These are phyloP conservation scores for Arctia plantaginis DNA, from an alignment of 2,888 invertebrate genomes.

Conservation along the genomic window DNA sequence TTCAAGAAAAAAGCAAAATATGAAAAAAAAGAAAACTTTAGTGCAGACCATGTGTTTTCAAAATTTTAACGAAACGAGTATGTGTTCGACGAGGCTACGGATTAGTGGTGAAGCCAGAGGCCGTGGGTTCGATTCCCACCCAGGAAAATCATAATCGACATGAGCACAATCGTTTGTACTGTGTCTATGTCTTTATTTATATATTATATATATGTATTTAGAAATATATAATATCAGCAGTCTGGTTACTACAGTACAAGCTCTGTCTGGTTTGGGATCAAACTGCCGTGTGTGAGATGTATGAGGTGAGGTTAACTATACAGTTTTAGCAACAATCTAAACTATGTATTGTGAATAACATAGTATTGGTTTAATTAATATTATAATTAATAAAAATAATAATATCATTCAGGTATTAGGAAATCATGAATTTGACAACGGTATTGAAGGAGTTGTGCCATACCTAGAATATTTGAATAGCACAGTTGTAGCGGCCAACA, in stretches of 20 bases:
- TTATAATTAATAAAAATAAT: no score
- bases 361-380: neutral
- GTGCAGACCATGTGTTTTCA: neutral
- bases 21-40: no score
- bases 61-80: neutral
- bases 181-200: neutral
- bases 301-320: no score
- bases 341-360: neutral
- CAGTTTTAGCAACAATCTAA: neutral
- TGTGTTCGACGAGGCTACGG: neutral
- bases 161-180: neutral
- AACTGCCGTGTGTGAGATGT: no score
- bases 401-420: constrained; percentile 89
- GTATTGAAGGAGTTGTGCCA: constrained; percentile 89
- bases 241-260: neutral
- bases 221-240: neutral
- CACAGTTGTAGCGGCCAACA: constrained; percentile 91
- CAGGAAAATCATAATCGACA: neutral
- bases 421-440: constrained; percentile 95
- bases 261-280: neutral
- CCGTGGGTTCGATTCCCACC: neutral
- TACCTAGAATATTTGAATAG: constrained; percentile 88
- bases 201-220: no score
- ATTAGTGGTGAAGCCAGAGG: neutral
- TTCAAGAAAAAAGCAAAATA: no score